Conservation (phyloP, 2,797 vertebrate genomes). For the Scolopax rusticola region DNA sequence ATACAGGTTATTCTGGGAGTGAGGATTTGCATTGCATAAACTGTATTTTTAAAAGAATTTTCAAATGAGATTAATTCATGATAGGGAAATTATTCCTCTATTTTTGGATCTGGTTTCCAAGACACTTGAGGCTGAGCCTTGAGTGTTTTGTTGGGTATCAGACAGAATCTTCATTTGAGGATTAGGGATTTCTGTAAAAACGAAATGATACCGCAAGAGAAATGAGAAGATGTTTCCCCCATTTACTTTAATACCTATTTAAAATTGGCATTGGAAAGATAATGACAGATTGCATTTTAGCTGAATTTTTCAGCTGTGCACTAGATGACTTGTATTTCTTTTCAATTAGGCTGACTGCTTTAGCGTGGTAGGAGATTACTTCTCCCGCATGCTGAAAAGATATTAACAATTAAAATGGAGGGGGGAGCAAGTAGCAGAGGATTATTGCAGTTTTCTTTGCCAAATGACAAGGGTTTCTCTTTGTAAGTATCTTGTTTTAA, state of each 20-base stretch:
- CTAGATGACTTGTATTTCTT: constrained; percentile 71
- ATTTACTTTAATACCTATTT: constrained; percentile 72
- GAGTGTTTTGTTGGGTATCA: constrained; percentile 63
- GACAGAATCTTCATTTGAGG: constrained; percentile 63
- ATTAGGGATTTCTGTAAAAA: constrained; percentile 65
- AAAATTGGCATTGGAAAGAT: constrained; percentile 67
- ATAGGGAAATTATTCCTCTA: constrained; percentile 68
- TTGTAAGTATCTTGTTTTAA: constrained; percentile 36
- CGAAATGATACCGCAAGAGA: constrained; percentile 1
- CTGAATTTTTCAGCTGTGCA: constrained; percentile 61
- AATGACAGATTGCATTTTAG: constrained; percentile 65
- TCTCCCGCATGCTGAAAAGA: constrained; percentile 54
- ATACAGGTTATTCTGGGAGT: constrained; percentile 68
- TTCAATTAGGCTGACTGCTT: constrained; percentile 69
- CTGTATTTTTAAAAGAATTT: constrained; percentile 73
- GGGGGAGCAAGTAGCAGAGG: not conserved
- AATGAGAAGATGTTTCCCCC: constrained; percentile 54
- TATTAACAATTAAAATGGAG: constrained; percentile 66
- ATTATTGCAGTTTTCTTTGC: constrained; percentile 14
- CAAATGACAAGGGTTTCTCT: constrained; percentile 35
- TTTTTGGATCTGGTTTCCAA: constrained; percentile 71
- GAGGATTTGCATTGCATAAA: constrained; percentile 76
- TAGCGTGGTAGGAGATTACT: constrained; percentile 55
- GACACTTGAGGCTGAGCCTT: constrained; percentile 36
- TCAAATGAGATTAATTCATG: constrained; percentile 77